These are phyloP conservation scores for Athrips mouffetella DNA, from an alignment of 2,888 invertebrate species.

Conservation along the genomic window DNA sequence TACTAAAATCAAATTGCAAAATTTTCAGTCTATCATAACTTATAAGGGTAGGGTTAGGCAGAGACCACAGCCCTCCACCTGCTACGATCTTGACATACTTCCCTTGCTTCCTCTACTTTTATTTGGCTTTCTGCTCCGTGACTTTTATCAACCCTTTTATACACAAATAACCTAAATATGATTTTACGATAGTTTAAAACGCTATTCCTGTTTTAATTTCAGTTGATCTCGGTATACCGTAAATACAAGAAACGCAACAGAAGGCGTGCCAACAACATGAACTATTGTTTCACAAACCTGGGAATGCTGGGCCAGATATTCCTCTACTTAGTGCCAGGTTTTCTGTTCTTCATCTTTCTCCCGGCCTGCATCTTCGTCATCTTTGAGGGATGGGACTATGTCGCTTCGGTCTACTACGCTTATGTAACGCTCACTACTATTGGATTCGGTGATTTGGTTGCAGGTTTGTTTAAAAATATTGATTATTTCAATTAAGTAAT, in stretches of 20 bases:
- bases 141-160: no score
- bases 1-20: not conserved
- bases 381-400: constrained; percentile 92
- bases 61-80: no score
- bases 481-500: no score
- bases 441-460: constrained; percentile 95
- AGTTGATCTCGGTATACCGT: constrained; percentile 88
- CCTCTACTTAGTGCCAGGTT: constrained; percentile 92
- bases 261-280: constrained; percentile 75
- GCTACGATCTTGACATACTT: no score
- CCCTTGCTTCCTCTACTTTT: no score
- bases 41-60: no score
- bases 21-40: no score
- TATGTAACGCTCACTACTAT: constrained; percentile 93
- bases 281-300: constrained; percentile 82
- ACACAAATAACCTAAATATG: no score
- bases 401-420: constrained; percentile 90
- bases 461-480: constrained; percentile 81
- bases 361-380: constrained; percentile 91
- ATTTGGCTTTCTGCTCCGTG: no score
- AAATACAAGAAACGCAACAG: constrained; percentile 86
- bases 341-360: constrained; percentile 90
- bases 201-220: constrained; percentile 33
- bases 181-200: not conserved
- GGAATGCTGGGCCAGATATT: constrained; percentile 88